Percentiles rank a stretch among this genome's conserved stretches.
phyloP scores from a whole-genome alignment of 1,140 invertebrate species.

The Drosophila parabipectinata region DNA sequence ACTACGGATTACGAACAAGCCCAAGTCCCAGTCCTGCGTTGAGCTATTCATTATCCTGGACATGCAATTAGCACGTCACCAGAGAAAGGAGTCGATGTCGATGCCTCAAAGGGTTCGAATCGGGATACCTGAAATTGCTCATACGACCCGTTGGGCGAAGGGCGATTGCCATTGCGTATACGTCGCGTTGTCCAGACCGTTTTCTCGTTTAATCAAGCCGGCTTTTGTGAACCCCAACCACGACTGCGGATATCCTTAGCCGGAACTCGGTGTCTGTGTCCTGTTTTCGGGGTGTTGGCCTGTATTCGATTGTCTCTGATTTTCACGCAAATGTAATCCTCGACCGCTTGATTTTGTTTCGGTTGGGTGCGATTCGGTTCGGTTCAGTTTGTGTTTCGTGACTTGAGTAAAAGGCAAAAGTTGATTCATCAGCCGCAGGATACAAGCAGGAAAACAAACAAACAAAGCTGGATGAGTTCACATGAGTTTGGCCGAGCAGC shows the following conservation, averaged over 20 bases:
- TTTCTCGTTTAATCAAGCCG: conserved; percentile 67
- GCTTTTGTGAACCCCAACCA: conserved; percentile 21
- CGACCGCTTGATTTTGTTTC: conserved; percentile 41
- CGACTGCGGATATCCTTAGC: conserved; percentile 20
- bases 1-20: conserved; percentile 4
- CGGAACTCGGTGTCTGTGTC: conserved; percentile 38
- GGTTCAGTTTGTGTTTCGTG: conserved; percentile 75
- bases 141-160: conserved; percentile 56
- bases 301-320: conserved; percentile 70
- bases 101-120: conserved; percentile 46
- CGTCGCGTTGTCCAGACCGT: conserved; percentile 3
- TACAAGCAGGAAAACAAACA: conserved; percentile 43
- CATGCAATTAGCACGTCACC: conserved; percentile 69
- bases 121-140: conserved; percentile 27
- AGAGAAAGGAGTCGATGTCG: conserved; percentile 9
- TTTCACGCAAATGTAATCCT: conserved; percentile 78
- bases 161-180: conserved; percentile 5
- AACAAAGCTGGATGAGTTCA: conserved; percentile 36
- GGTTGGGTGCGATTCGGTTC: conserved; percentile 37
- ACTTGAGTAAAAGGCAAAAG: conserved; percentile 79
- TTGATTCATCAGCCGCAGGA: conserved; percentile 81
- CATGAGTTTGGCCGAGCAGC: conserved; percentile 9
- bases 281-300: conserved; percentile 26
- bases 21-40: conserved; percentile 14
- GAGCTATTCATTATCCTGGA: conserved; percentile 62